Evolutionary conservation across 2,113 vertebrate genomes (phyloP).

Genomic region (Prochilodus magdalenae): DNA sequence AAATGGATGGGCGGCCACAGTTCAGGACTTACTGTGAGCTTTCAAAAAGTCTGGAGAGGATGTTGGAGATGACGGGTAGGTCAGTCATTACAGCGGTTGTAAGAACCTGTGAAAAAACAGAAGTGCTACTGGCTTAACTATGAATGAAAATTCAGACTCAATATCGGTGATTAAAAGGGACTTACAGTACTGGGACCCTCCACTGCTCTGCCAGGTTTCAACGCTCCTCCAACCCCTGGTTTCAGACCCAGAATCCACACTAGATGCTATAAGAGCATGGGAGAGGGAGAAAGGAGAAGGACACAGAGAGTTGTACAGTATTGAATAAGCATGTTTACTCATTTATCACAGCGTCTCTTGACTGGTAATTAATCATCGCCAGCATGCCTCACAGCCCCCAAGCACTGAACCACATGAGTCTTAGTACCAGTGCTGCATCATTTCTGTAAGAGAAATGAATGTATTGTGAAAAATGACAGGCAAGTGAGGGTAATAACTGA

Average conservation of each 20-base stretch:
- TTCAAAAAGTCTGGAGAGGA: slow-evolving; percentile 97
- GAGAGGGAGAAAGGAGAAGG: background rate
- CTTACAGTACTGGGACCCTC: slow-evolving; percentile 98
- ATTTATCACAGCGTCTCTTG: background rate
- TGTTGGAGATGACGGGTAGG: slow-evolving; percentile 94
- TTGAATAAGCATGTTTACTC: background rate
- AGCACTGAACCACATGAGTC: slow-evolving; percentile 5
- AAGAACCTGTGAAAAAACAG: slow-evolving; percentile 83
- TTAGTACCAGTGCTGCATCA: background rate
- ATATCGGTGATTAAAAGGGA: background rate
- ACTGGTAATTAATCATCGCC: slow-evolving; percentile 10
- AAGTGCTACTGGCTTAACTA: background rate
- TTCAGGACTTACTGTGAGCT: slow-evolving; percentile 92
- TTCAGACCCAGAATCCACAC: slow-evolving; percentile 99
- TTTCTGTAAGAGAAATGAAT: background rate
- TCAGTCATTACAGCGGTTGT: slow-evolving; percentile 99
- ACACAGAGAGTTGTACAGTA: background rate
- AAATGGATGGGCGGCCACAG: background rate
- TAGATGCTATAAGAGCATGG: slow-evolving; percentile 84
- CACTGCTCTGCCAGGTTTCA: slow-evolving; percentile 95
- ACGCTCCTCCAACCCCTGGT: slow-evolving; percentile 88
- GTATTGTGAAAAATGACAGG: background rate
- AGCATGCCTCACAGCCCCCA: background rate
- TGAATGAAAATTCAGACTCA: background rate
- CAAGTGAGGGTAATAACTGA: background rate